These are phyloP conservation scores for Drosophila littoralis DNA, from an alignment of 1,140 invertebrate genomes.

Conservation along the genomic window DNA sequence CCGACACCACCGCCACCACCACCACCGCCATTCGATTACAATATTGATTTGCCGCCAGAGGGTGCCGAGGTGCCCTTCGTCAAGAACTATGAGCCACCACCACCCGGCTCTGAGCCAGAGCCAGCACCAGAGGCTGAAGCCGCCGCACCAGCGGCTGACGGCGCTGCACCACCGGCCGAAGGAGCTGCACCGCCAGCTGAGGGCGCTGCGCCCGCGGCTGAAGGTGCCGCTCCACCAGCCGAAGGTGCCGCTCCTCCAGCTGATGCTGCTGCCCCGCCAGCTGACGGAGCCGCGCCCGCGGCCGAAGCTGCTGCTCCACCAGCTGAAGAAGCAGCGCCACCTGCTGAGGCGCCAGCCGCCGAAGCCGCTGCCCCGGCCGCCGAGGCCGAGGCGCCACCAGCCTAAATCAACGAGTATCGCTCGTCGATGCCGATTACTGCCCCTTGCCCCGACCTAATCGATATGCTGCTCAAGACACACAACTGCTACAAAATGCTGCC, in stretches of 20 bases:
- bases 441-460: background rate
- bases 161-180: slow-evolving; percentile 77
- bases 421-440: background rate
- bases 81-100: slow-evolving; percentile 84
- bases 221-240: slow-evolving; percentile 73
- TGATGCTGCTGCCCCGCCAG: slow-evolving; percentile 57
- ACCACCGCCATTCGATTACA: slow-evolving; percentile 85
- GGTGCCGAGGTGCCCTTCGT: slow-evolving; percentile 84
- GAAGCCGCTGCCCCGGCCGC: slow-evolving; percentile 32
- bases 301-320: slow-evolving; percentile 66
- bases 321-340: slow-evolving; percentile 40
- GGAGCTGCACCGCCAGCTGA: slow-evolving; percentile 61
- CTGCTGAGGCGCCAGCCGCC: slow-evolving; percentile 40
- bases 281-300: slow-evolving; percentile 76
- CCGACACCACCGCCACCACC: slow-evolving; percentile 84
- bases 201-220: slow-evolving; percentile 59
- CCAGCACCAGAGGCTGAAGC: slow-evolving; percentile 78
- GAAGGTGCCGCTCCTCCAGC: slow-evolving; percentile 69
- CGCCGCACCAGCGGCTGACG: slow-evolving; percentile 68
- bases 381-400: slow-evolving; percentile 83
- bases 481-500: slow-evolving; percentile 66
- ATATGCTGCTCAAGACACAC: slow-evolving; percentile 38
- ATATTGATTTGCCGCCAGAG: slow-evolving; percentile 84
- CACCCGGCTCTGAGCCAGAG: slow-evolving; percentile 83
- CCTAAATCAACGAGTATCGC: slow-evolving; percentile 38